Conservation (phyloP, 2,113 vertebrate genomes). For the Etheostoma cragini region DNA sequence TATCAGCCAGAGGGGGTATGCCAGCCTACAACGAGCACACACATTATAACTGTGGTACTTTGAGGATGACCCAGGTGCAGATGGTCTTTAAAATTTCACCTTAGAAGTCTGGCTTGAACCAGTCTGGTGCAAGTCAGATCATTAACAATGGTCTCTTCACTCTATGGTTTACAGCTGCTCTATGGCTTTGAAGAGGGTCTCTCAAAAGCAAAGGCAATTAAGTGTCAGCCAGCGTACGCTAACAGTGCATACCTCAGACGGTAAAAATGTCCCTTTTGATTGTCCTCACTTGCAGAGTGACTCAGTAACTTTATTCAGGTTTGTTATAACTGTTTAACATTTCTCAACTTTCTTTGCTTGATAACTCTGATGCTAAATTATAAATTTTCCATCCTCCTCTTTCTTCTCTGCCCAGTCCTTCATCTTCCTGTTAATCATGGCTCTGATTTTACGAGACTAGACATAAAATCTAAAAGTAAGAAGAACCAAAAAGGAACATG, state of each 20-base stretch:
- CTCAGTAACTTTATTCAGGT: conserved; percentile 6
- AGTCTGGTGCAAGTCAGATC: conserved; percentile 65
- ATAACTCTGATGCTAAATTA: conserved; percentile 16
- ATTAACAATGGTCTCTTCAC: conserved; percentile 70
- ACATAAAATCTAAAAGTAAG: conserved; percentile 43
- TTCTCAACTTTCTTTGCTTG: conserved; percentile 15
- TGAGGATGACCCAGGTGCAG: conserved; percentile 81
- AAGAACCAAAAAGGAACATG: conserved; percentile 36
- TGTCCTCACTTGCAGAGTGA: not conserved
- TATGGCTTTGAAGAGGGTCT: conserved; percentile 71
- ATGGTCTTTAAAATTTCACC: conserved; percentile 73
- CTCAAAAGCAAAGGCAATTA: conserved; percentile 60
- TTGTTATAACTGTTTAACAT: not conserved
- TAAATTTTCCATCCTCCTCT: conserved; percentile 1
- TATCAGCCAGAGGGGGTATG: conserved; percentile 51
- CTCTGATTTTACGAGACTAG: conserved; percentile 47
- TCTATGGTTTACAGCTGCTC: conserved; percentile 70
- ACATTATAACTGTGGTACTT: conserved; percentile 56
- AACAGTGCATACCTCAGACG: conserved; percentile 16
- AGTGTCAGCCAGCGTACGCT: not conserved
- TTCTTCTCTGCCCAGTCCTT: conserved; percentile 15
- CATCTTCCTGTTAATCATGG: conserved; percentile 45
- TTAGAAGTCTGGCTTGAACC: conserved; percentile 52
- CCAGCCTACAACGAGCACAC: conserved; percentile 47
- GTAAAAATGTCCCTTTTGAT: conserved; percentile 1